These are phyloP conservation scores for Lagenorhynchus albirostris DNA, from an alignment of 2,113 vertebrate genomes.

Conservation along the genomic window DNA sequence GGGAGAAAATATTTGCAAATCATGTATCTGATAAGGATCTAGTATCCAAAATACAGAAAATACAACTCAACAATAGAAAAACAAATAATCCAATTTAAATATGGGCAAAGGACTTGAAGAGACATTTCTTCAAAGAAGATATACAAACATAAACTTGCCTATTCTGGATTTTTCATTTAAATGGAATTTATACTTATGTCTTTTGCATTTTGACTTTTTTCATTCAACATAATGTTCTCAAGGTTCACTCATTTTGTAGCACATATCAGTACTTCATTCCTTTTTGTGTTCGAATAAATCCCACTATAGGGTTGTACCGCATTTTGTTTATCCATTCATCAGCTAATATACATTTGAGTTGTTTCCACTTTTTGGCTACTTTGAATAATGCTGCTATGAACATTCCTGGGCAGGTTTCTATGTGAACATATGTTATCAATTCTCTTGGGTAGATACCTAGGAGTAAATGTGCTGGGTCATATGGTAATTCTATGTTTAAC, in stretches of 20 bases:
- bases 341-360: background rate
- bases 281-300: background rate
- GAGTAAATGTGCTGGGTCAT: background rate
- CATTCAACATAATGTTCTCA: background rate
- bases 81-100: background rate
- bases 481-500: constrained; percentile 5
- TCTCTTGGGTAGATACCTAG: background rate
- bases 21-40: background rate
- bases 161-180: background rate
- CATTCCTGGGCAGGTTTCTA: background rate
- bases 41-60: background rate
- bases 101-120: background rate
- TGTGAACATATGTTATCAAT: background rate
- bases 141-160: background rate
- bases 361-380: background rate
- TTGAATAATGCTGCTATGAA: background rate
- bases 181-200: background rate
- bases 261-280: background rate
- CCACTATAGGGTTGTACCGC: background rate
- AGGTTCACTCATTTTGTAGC: background rate
- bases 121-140: background rate
- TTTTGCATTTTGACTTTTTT: background rate
- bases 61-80: background rate
- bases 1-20: background rate
- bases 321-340: background rate